A percentile compares a stretch with the other conserved stretches of the same genome.
These are phyloP conservation scores for Clamator glandarius DNA, from an alignment of 2,797 vertebrate genomes.

Conservation along the genomic window DNA sequence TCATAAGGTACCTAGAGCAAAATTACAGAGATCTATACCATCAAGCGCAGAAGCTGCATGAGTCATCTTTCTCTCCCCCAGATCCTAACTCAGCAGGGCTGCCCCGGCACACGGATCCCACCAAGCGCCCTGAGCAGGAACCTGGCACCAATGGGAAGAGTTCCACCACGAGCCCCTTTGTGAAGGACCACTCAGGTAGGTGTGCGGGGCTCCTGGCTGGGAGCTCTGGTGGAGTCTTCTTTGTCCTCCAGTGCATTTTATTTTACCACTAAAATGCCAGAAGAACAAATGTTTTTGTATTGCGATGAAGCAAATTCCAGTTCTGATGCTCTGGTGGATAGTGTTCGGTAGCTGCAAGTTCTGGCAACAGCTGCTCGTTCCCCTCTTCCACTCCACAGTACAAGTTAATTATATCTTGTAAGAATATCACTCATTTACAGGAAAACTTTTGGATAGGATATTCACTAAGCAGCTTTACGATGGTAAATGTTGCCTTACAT, in stretches of 20 bases:
- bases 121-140: conserved; percentile 86
- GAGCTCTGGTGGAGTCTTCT: not conserved
- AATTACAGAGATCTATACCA: conserved; percentile 29
- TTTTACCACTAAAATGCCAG: not conserved
- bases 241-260: not conserved
- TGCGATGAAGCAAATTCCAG: not conserved
- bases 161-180: conserved; percentile 82
- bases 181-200: conserved; percentile 83
- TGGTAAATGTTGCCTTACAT: conserved; percentile 22
- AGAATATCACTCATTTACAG: conserved; percentile 47
- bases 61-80: conserved; percentile 74
- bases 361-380: not conserved
- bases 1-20: conserved; percentile 47
- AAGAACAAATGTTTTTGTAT: not conserved
- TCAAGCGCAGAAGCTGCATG: conserved; percentile 45
- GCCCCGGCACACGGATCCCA: conserved; percentile 86
- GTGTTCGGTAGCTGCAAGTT: not conserved
- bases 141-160: conserved; percentile 86
- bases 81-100: conserved; percentile 88
- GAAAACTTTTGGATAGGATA: conserved; percentile 39
- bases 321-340: not conserved
- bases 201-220: not conserved
- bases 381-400: not conserved
- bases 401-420: conserved; percentile 27
- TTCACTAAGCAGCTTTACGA: conserved; percentile 14